Evolutionary conservation across 2,888 invertebrate genomes (phyloP).

Genomic region (Polydesmus complanatus): DNA sequence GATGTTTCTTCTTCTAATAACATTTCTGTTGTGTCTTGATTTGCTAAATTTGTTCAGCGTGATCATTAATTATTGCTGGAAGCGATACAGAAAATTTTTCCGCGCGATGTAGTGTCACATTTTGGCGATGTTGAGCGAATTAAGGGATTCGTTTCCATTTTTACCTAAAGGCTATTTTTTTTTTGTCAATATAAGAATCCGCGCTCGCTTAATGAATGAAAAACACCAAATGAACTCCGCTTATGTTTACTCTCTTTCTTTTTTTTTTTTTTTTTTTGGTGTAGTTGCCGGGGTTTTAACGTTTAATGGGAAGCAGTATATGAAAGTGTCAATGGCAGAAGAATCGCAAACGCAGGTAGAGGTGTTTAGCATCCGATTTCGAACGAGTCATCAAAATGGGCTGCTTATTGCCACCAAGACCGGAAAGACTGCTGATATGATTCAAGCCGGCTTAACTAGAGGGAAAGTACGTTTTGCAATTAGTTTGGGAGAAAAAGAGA

Average conservation of each 20-base stretch:
- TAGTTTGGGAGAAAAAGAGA: slow-evolving; percentile 66
- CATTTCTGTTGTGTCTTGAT: no score
- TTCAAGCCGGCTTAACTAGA: slow-evolving; percentile 71
- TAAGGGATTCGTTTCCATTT: no score
- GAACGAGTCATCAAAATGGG: slow-evolving; percentile 60
- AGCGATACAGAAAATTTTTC: no score
- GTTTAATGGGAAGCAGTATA: slow-evolving; percentile 77
- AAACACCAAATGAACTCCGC: background rate
- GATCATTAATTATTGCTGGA: no score
- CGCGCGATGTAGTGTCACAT: no score
- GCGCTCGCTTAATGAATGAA: background rate
- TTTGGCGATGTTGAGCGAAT: no score
- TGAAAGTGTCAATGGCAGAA: slow-evolving; percentile 57
- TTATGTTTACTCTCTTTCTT: background rate
- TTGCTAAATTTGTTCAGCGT: no score
- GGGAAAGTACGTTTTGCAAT: slow-evolving; percentile 69
- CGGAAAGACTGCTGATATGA: slow-evolving; percentile 54
- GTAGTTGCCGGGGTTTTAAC: slow-evolving; percentile 72
- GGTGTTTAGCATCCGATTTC: slow-evolving; percentile 71
- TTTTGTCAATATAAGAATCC: no score
- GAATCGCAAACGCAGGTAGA: slow-evolving; percentile 73
- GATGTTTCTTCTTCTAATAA: no score
- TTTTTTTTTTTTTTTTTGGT: slow-evolving; percentile 23
- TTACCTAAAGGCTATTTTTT: no score
- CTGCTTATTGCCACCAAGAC: slow-evolving; percentile 66